Evolutionary conservation across 1,140 invertebrate genomes (phyloP), one percentile per base, ranked within the genome.

Genomic region (Chironomus striatipennis): DNA sequence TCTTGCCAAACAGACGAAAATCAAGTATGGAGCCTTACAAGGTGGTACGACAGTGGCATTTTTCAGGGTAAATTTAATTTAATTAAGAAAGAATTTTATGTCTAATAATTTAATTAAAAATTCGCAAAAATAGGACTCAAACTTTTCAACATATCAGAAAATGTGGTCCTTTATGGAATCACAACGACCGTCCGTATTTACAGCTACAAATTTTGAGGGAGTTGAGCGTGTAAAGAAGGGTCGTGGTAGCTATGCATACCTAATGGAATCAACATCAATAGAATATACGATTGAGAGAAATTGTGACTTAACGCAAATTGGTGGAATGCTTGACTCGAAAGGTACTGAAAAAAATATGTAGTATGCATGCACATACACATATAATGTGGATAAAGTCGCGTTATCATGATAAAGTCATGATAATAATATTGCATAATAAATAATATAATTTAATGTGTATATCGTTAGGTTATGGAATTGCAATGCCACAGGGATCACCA

Each of bases 161-260:
- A 96, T 96, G 93, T 96, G 93, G 93, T 90, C 91, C 1, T 94
- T 94, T 77, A 97, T 96, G 93, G 92, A 95, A 80, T 93, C 91
- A 0, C 89, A 91, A 12, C 85, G 91, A 72, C 93, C 93, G 0
- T 88, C 91, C 0, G 93, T 95, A 12, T 96, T 97, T 81, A 93
- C 93, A 2, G 86, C 87, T 73, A 93, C 88, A 77, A 96, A 95
- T 81, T 87, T 88, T 7, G 93, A 96, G 81, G 94, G 94, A 0
- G 92, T 96, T 1, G 91, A 95, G 20, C 84, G 92, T 42, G 94
- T 96, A 0, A 86, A 92, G 47, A 90, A 93, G 79, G 91, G 90
- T 6, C 92, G 92, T 79, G 95, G 81, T 43, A 90, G 88, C 65
- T 97, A 96, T 80, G 94, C 94, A 0, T 97, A 95, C 81, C 85